Conservation (phyloP, 2,888 invertebrate species). For the Drosophila nigricruria region DNA sequence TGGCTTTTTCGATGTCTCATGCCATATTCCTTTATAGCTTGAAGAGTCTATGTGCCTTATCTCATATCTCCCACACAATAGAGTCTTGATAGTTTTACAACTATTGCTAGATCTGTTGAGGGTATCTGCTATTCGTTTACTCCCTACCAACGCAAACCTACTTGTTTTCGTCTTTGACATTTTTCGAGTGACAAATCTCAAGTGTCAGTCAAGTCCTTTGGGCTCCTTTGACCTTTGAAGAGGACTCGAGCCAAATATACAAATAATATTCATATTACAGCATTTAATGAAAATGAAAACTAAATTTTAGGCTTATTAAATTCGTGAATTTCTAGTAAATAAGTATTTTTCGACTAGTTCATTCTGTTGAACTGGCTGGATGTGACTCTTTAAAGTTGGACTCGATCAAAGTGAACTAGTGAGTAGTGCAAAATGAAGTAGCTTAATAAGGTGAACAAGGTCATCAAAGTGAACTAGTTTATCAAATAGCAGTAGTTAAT, state of each 20-base stretch:
- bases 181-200: neutral
- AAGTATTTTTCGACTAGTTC: neutral
- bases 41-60: too few species aligned
- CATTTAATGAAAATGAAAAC: neutral
- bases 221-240: slow-evolving; percentile 1
- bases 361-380: neutral
- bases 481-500: neutral
- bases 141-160: neutral
- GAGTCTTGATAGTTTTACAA: too few species aligned
- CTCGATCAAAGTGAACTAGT: neutral
- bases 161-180: neutral
- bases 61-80: neutral
- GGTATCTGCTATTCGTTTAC: too few species aligned
- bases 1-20: neutral
- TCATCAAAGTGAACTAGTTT: neutral
- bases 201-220: neutral
- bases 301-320: neutral
- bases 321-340: neutral
- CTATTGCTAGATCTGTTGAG: too few species aligned
- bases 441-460: neutral
- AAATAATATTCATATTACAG: neutral
- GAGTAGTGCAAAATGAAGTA: too few species aligned
- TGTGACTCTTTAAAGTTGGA: too few species aligned
- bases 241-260: neutral
- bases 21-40: too few species aligned